Base-by-base conservation (phyloP, 2,888 invertebrate genomes). In the Brassicogethes aeneus region DNA sequence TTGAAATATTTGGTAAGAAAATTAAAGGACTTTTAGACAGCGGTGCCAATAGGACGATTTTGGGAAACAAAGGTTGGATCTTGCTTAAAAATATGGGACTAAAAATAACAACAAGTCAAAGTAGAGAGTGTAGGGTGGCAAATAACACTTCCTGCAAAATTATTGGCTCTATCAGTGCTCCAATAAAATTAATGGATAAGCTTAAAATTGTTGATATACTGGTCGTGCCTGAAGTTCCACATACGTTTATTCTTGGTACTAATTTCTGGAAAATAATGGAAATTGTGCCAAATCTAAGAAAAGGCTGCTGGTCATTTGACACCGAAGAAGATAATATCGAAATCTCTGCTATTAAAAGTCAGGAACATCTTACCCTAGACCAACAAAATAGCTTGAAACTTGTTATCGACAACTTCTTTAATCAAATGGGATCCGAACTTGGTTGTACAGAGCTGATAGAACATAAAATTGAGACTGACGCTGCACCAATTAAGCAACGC, bases 21-120 rank as follows among this genome's bases (percentile, higher is more conserved):
- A 16, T 44, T 2, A 13, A 36, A 2, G 44, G 41, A 36, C 15
- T 40, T 23, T 35, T 40, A 7, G 17, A 34, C n/a, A n/a, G n/a
- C n/a, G 39, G 39, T 3, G 39, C 39, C 12, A 34, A 33, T 7
- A 16, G 7, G 3, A 39, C 34, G 2, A 39, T 39, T 34, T 12
- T 39, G 10, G 39, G 39, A 10, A 15, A 23, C 12, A 8, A 10
- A 16, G 34, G 39, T 16, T 34, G 33, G 39, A 15, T 15, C 8
- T 2, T 34, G 7, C n/a, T 34, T 17, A 17, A 12, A 14, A 17
- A 39, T 12, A n/a, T 39, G 13, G 34, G 34, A 10, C 12, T 34
- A 13, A 3, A 14, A 5, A 16, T 39, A 32, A 23, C 16, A 3
- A 33, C 17, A 17, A 15, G 17, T 3, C 15, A 34, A n/a, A 17